A percentile compares a stretch with the other conserved stretches of the same genome.
phyloP scores from a whole-genome alignment of 2,113 vertebrate species.

The Actenoides hombroni region DNA sequence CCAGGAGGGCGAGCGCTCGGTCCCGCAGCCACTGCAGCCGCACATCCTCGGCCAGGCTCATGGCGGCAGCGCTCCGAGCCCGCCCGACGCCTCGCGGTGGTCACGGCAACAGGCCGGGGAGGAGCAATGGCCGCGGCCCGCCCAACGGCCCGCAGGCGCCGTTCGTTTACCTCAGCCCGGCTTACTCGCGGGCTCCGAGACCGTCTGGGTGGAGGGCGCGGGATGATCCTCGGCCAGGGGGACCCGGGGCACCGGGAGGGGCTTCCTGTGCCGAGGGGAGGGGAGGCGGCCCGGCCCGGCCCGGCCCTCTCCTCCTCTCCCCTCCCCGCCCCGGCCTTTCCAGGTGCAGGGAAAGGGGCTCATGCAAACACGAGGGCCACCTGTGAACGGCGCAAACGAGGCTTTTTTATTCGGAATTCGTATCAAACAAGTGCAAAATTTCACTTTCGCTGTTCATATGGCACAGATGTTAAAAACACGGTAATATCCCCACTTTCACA shows the following conservation, averaged over 20 bases:
- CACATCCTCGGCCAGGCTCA: slow-evolving; percentile 78
- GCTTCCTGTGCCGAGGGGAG: no score
- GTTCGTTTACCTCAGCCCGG: rapidly evolving
- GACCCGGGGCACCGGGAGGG: no score
- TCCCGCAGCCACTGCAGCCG: slow-evolving; percentile 86
- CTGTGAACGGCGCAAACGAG: not conserved
- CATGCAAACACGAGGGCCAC: not conserved
- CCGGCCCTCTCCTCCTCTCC: no score
- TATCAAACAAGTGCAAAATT: slow-evolving; percentile 14
- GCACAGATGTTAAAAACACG: not conserved
- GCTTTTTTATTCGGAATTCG: slow-evolving; percentile 48
- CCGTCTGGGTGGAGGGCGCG: no score
- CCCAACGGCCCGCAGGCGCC: not conserved
- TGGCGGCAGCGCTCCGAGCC: not conserved
- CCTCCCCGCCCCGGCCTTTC: no score
- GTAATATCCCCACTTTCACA: slow-evolving; percentile 29
- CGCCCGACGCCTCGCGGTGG: not conserved
- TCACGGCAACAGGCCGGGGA: slow-evolving; percentile 12
- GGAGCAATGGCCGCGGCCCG: not conserved
- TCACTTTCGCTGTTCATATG: not conserved
- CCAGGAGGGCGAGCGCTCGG: slow-evolving; percentile 68
- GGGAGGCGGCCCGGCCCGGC: no score
- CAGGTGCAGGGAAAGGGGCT: no score
- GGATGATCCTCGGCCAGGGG: no score
- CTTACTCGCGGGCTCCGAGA: rapidly evolving